Percentiles rank a stretch among this genome's conserved stretches.
phyloP scores from a whole-genome alignment of 2,797 vertebrate species.

The Muraenolepis orangiensis region DNA sequence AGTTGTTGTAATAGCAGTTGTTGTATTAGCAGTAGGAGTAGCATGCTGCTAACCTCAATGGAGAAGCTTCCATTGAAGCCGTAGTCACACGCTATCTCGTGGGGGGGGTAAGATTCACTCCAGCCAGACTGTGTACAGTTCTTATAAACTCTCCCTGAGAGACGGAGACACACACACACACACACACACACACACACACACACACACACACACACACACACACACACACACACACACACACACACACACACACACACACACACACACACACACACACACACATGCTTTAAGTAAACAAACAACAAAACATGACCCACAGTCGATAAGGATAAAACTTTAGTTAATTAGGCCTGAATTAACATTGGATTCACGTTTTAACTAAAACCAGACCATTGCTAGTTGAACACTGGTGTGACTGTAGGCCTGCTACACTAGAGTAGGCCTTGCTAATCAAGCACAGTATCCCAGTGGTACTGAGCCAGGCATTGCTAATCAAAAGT shows the following conservation, averaged over 20 bases:
- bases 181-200: not conserved
- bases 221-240: no score
- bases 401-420: not conserved
- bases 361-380: not conserved
- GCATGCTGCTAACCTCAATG: slow-evolving; percentile 23
- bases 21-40: not conserved
- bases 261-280: no score
- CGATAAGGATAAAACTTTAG: not conserved
- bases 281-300: not conserved
- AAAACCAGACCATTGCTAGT: not conserved
- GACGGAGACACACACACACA: not conserved
- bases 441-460: not conserved
- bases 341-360: not conserved
- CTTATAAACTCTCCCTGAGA: slow-evolving; percentile 74
- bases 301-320: not conserved
- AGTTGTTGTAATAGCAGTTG: not conserved
- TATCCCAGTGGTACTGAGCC: not conserved
- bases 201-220: not conserved
- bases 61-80: slow-evolving; percentile 58
- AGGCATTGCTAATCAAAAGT: not conserved
- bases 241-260: no score
- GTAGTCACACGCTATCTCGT: slow-evolving; percentile 76
- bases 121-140: slow-evolving; percentile 80
- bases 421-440: not conserved
- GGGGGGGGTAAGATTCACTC: slow-evolving; percentile 75